Evolutionary conservation across 2,888 invertebrate genomes (phyloP), one percentile per base, ranked within the genome.

Genomic region (Tuberolachnus salignus): DNA sequence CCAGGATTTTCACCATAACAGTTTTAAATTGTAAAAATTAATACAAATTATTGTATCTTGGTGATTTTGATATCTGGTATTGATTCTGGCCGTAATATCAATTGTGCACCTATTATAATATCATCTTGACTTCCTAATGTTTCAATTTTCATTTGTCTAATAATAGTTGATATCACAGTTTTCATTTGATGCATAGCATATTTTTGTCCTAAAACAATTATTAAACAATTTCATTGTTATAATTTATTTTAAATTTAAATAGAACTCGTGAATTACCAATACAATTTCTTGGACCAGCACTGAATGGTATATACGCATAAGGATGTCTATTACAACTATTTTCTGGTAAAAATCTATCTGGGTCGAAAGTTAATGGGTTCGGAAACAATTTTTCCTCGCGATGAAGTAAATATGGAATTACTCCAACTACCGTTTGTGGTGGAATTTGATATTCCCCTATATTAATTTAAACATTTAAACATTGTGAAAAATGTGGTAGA

Each of bases 221-320:
- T 34, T 34, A 34, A 42, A 59, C 6, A 53, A n/a, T 72, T 57
- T 0, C 0, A 71, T 19, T 51, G 55, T 16, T 46, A 6, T 44
- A 16, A 23, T 44, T 19, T 21, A 46, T 63, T 19, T n/a, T 51
- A 51, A 53, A 53, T 26, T n/a, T 13, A 19, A 49, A 49, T 46
- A 23, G 8, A 26, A 26, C 3, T 34, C 10, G 3, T 3, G 34
- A 14, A 26, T 61, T 82, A 84, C 84, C 85, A 73, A 87, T 85
- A 82, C 87, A 87, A 83, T 86, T 86, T 75, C 86, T 83, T 1
- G 87, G 86, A 26, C 87, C 87, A 10, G 86, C 87, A 81, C 86
- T 87, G 82, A 87, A 87, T 4, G 87, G 87, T 13, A 87, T 83
- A 81, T 85, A 87, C 3, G 86, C 83, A 81, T 84, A 87, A 34